Evolutionary conservation across 2,888 invertebrate genomes (phyloP), one percentile per base, ranked within the genome.

Genomic region (Epiblema foenella): DNA sequence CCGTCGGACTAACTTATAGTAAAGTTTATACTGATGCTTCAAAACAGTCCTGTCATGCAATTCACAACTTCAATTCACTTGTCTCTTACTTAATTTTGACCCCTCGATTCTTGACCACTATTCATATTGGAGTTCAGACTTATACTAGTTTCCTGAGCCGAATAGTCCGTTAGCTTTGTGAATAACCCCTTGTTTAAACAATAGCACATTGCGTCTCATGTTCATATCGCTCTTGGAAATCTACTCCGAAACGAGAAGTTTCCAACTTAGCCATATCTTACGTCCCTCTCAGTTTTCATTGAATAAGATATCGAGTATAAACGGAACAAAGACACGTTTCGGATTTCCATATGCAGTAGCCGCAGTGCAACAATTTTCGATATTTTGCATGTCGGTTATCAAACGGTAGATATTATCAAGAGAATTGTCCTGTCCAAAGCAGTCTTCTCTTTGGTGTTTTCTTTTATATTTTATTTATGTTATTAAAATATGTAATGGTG

Each of bases 391-490:
- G 24, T 54, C n/a, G 51, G 39, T 42, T 65, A 54, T 39, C 54
- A 39, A n/a, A 33, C 57, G 8, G 39, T 58, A 59, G 67, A 59
- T 68, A 52, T 68, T 49, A 68, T 68, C 67, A 52, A 39, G 17
- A 20, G 24, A 68, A 68, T 56, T 51, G 57, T n/a, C 46, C 66
- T 66, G 52, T 68, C 60, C 42, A 42, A 46, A 54, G 42, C 68
- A 62, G 18, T 62, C 33, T 33, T 46, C 5, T 49, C 17, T 56
- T 56, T n/a, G n/a, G n/a, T n/a, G 15, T 12, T 29, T 10, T 15
- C 12, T 29, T 1, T 56, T 7, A 12, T 12, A 39, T 39, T 2
- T 39, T 12, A 12, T 39, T 39, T 39, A 39, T 39, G 3, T 12
- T 9, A 11, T 12, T 39, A 3, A 9, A 10, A 2, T 37, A n/a